phyloP scores from a whole-genome alignment of 2,888 invertebrate genomes.

The Hypselothyrea guttata region DNA sequence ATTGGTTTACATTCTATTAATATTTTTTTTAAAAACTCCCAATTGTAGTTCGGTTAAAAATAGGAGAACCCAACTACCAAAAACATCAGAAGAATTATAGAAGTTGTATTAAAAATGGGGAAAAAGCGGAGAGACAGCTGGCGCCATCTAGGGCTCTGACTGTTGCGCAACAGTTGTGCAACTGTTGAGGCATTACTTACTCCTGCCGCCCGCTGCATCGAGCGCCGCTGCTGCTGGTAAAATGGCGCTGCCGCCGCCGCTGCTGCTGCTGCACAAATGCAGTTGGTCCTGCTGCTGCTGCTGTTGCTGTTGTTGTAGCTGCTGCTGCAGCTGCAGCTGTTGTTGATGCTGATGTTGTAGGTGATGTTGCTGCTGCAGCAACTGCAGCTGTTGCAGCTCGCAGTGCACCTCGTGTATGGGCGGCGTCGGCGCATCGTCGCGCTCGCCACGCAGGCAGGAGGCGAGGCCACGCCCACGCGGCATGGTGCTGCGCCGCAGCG shows the following conservation, averaged over 20 bases:
- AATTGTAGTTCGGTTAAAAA: no score
- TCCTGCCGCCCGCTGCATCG: constrained; percentile 77
- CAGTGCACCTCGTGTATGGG: constrained; percentile 65
- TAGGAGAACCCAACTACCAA: no score
- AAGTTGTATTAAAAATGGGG: no score
- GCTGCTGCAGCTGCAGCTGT: constrained; percentile 40
- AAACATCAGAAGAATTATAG: no score
- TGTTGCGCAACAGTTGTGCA: no score
- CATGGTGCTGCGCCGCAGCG: constrained; percentile 78
- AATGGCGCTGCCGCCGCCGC: constrained; percentile 33
- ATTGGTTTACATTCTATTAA: no score
- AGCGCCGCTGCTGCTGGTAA: constrained; percentile 36
- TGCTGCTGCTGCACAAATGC: constrained; percentile 42
- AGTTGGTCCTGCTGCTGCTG: constrained; percentile 35
- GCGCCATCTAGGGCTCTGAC: no score
- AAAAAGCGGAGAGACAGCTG: no score
- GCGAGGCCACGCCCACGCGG: constrained; percentile 81
- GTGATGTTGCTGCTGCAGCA: constrained; percentile 74
- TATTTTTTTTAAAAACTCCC: no score
- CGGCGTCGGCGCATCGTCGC: constrained; percentile 78
- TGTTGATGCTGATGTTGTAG: constrained; percentile 46
- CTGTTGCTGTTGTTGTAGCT: constrained; percentile 14
- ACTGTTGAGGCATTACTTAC: constrained; percentile 38
- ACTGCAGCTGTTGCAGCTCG: constrained; percentile 59
- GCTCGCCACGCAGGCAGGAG: constrained; percentile 82